phyloP scores from a whole-genome alignment of 2,113 vertebrate genomes.

The Rhinoptilus africanus region DNA sequence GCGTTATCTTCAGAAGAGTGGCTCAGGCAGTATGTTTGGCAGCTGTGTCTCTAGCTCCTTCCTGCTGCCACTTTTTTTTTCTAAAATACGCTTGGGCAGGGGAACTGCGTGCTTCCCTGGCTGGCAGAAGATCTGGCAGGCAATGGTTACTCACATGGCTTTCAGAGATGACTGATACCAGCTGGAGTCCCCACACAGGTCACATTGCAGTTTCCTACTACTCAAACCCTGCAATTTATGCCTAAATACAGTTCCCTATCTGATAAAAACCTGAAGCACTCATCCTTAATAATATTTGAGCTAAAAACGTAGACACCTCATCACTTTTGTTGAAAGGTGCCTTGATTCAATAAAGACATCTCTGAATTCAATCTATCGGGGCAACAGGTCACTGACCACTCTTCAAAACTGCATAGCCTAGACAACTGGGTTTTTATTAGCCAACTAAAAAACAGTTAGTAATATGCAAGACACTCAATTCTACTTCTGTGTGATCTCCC shows the following conservation, averaged over 20 bases:
- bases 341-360: neutral
- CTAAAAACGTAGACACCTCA: neutral
- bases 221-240: neutral
- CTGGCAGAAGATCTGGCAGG: neutral
- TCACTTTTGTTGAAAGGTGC: neutral
- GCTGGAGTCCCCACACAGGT: neutral
- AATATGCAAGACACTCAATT: neutral
- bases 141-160: rapidly evolving
- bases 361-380: neutral
- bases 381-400: neutral
- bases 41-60: neutral
- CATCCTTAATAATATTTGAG: neutral
- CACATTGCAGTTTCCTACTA: neutral
- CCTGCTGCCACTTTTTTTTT: neutral
- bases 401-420: neutral
- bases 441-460: neutral
- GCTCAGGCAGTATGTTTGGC: neutral
- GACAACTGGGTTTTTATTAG: neutral
- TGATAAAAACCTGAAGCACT: neutral
- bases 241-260: neutral
- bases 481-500: neutral
- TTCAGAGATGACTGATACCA: neutral
- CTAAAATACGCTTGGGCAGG: neutral
- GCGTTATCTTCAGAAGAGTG: rapidly evolving
- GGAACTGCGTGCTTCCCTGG: neutral